phyloP scores from a whole-genome alignment of 2,888 invertebrate genomes.

The Drosophila meridiana region DNA sequence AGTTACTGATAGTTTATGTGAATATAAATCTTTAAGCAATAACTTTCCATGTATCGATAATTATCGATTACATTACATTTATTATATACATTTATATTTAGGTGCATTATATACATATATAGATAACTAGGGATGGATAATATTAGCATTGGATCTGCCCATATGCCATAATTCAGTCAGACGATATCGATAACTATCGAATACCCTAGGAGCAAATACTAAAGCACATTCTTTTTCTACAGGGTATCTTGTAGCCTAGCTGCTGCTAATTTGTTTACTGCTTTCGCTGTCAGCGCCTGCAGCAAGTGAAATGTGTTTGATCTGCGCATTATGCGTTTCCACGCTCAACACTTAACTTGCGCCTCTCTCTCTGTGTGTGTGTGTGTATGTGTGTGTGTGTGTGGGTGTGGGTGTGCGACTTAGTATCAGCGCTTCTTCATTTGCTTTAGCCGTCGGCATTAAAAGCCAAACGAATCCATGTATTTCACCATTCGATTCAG shows the following conservation, averaged over 20 bases:
- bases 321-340: slow-evolving; percentile 59
- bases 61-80: too few species aligned
- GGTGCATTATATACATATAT: too few species aligned
- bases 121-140: too few species aligned
- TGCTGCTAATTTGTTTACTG: neutral
- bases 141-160: too few species aligned
- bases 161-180: too few species aligned
- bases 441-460: slow-evolving; percentile 27
- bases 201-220: neutral
- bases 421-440: slow-evolving; percentile 9
- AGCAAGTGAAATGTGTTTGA: slow-evolving; percentile 56
- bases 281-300: slow-evolving; percentile 40
- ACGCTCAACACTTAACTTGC: slow-evolving; percentile 29
- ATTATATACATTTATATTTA: too few species aligned
- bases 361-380: slow-evolving; percentile 4
- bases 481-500: slow-evolving; percentile 43
- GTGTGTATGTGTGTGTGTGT: neutral
- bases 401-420: neutral
- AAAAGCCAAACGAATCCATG: slow-evolving; percentile 54
- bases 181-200: too few species aligned
- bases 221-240: neutral
- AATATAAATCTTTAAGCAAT: too few species aligned
- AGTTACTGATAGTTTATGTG: neutral
- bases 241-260: neutral
- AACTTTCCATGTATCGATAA: too few species aligned